phyloP scores from a whole-genome alignment of 2,888 invertebrate species.

The Malthinus flaveolus region DNA sequence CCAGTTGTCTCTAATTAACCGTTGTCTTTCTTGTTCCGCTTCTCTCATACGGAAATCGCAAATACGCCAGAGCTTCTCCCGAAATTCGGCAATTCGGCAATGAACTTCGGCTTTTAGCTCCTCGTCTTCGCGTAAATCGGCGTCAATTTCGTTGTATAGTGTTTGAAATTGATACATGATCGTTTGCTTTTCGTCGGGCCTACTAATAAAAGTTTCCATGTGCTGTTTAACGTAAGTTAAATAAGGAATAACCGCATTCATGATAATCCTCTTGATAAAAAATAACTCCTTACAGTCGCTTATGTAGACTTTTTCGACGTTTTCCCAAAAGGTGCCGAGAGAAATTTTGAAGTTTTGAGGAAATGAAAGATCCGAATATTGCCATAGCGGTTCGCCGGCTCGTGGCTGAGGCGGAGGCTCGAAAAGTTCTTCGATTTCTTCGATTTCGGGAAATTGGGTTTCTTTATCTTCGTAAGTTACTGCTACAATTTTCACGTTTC shows the following conservation, averaged over 20 bases:
- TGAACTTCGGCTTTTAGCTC: slow-evolving; percentile 67
- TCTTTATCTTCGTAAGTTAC: slow-evolving; percentile 44
- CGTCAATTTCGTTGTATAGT: slow-evolving; percentile 63
- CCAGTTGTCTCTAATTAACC: slow-evolving; percentile 63
- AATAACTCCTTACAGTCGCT: slow-evolving; percentile 61
- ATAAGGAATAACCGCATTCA: slow-evolving; percentile 62
- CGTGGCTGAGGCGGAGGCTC: slow-evolving; percentile 29
- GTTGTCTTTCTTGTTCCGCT: slow-evolving; percentile 59
- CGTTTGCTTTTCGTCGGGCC: slow-evolving; percentile 63
- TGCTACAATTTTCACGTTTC: slow-evolving; percentile 23
- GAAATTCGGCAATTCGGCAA: slow-evolving; percentile 52
- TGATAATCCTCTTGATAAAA: slow-evolving; percentile 60
- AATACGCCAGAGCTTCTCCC: slow-evolving; percentile 58
- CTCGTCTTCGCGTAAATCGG: slow-evolving; percentile 60
- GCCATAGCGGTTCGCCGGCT: slow-evolving; percentile 50
- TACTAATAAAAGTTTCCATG: slow-evolving; percentile 59
- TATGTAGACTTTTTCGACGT: slow-evolving; percentile 53
- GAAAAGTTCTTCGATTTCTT: slow-evolving; percentile 30
- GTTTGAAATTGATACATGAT: slow-evolving; percentile 62
- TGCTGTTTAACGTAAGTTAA: slow-evolving; percentile 58
- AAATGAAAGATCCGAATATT: slow-evolving; percentile 48
- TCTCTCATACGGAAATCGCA: slow-evolving; percentile 61
- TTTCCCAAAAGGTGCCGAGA: slow-evolving; percentile 55
- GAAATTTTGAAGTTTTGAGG: slow-evolving; percentile 41
- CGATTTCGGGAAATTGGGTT: slow-evolving; percentile 45